phyloP scores from a whole-genome alignment of 1,140 invertebrate genomes.

The Homarus americanus region DNA sequence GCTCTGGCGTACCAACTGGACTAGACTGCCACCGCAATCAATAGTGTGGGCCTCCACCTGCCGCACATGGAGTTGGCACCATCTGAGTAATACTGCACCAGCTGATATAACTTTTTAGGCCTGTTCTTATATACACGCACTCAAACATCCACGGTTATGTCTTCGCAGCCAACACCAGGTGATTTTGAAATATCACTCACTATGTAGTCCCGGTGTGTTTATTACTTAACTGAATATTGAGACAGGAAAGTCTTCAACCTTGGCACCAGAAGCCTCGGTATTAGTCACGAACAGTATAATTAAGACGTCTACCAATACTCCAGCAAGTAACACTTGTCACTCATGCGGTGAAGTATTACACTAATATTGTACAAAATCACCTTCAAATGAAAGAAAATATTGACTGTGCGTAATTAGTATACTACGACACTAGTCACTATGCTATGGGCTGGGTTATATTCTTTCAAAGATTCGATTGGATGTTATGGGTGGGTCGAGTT shows the following conservation, averaged over 20 bases:
- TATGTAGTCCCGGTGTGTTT: neutral
- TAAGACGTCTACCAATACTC: neutral
- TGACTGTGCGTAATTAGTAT: neutral
- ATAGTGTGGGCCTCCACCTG: conserved; percentile 25
- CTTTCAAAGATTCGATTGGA: neutral
- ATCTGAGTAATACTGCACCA: neutral
- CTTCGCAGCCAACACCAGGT: neutral
- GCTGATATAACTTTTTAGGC: neutral
- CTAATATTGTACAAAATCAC: neutral
- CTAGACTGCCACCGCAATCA: conserved; percentile 9
- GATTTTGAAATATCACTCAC: neutral
- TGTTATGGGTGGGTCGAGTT: neutral
- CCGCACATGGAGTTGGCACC: neutral
- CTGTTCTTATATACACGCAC: neutral
- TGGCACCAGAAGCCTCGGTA: neutral
- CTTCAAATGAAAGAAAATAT: neutral
- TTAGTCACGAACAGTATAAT: neutral
- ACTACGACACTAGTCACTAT: neutral
- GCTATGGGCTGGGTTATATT: neutral
- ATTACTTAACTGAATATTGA: neutral
- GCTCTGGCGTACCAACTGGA: conserved; percentile 10
- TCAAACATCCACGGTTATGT: neutral
- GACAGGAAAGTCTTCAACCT: neutral
- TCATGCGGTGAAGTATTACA: neutral
- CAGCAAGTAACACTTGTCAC: neutral